Base-by-base conservation (phyloP, 2,113 vertebrate species). In the Ranitomeya imitator region DNA sequence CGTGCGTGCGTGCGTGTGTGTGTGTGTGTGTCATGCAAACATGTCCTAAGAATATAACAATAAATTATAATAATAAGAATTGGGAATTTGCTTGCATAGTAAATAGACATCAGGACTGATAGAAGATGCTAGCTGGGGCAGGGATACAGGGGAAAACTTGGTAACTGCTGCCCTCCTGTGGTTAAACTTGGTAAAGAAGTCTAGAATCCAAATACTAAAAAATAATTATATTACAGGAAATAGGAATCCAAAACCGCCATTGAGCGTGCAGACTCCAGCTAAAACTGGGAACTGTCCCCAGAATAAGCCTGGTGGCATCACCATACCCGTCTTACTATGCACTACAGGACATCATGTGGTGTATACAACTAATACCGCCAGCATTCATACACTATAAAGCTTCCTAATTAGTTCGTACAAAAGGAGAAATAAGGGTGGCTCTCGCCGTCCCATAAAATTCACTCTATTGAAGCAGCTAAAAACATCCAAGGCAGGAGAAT, bases 111-210 rank as follows among this genome's bases (percentile, higher is more conserved):
- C 61, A 63, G 1, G 61, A 19, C 61, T 63, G 14, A 16, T 19
- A 63, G 14, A 19, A 63, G 2, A 45, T 45, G 5, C 3, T 45
- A 45, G 37, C 3, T 45, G 37, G 37, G 37, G 37, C 18, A 16
- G 18, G 26, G 26, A 63, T 16, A 63, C 55, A 16, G 13, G 8
- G 18, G 61, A 19, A 63, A 16, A 63, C 60, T 83, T 67, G 69
- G 37, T 37, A n/a, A 23, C 21, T 83, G 61, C 81, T 69, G 81
- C 81, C 61, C 81, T 69, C 81, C 21, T 7, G 37, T 83, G 81
- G 81, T 15, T 16, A 51, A 52, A 52, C 1, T 1, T 15, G 63
- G 63, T 8, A 52, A 54, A 16, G 10, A 80, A 3, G n/a, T 23
- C 61, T 21, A 63, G 6, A 63, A 63, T 63, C 61, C 19, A 63